Evolutionary conservation across 2,888 invertebrate species (phyloP).

Genomic region (Ophion costatus): DNA sequence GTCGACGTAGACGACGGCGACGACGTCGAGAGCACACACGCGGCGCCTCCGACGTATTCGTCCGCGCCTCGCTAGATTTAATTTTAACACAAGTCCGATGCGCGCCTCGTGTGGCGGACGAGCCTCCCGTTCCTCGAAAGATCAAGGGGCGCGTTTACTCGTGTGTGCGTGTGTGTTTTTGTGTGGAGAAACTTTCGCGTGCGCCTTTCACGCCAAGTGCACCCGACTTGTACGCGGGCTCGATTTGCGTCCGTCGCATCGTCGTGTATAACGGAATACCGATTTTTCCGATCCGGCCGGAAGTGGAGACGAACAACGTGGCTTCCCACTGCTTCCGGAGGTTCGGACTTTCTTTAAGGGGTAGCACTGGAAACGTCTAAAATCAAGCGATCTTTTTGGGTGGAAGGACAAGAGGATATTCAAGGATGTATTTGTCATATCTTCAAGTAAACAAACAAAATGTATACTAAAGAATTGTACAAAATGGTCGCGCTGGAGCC

Average conservation of each 20-base stretch:
- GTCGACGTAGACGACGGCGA: constrained; percentile 67
- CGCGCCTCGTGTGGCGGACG: constrained; percentile 71
- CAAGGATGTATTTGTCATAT: no score
- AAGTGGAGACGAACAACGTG: neutral
- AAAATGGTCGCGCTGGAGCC: no score
- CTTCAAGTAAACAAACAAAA: no score
- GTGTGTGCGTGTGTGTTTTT: neutral
- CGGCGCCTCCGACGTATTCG: constrained; percentile 68
- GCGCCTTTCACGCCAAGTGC: neutral
- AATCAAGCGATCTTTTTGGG: no score
- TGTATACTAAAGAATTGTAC: no score
- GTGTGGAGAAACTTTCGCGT: neutral
- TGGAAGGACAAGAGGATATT: no score
- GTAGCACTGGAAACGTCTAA: no score
- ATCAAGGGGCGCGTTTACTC: constrained; percentile 41
- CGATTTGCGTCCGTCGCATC: neutral
- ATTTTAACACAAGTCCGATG: constrained; percentile 78
- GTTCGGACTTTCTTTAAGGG: no score
- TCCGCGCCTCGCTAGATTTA: constrained; percentile 79
- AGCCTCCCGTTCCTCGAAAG: constrained; percentile 73
- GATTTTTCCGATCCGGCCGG: neutral
- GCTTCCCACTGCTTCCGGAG: neutral
- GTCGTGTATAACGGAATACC: neutral
- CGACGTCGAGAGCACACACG: constrained; percentile 69
- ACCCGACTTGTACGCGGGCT: neutral